Evolutionary conservation across 2,888 invertebrate species (phyloP).

Genomic region (Melinaea marsaeus): DNA sequence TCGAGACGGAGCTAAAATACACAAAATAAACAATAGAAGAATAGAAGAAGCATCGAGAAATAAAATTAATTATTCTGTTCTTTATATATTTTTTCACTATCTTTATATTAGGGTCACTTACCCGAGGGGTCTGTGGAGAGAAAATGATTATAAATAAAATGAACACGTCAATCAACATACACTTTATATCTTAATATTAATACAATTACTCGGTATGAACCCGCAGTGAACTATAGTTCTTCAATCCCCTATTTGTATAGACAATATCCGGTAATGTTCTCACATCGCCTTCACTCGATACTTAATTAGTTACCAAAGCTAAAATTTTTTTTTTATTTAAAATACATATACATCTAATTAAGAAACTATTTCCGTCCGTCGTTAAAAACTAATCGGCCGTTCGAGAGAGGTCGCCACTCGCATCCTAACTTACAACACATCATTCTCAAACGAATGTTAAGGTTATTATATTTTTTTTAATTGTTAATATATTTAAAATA

Average conservation of each 20-base stretch:
- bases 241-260: conserved; percentile 40
- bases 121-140: conserved; percentile 70
- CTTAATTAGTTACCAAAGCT: conserved; percentile 50
- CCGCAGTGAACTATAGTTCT: conserved; percentile 47
- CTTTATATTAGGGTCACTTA: conserved; percentile 60
- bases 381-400: conserved; percentile 37
- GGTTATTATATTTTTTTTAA: conserved; percentile 27
- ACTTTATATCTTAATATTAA: conserved; percentile 76
- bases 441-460: conserved; percentile 29
- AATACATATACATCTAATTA: conserved; percentile 50
- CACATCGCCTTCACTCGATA: conserved; percentile 59
- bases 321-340: conserved; percentile 40
- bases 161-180: conserved; percentile 77
- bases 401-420: conserved; percentile 34
- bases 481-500: conserved; percentile 7
- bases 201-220: conserved; percentile 58
- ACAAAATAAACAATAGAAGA: conserved; percentile 11
- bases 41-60: conserved; percentile 6
- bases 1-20: conserved; percentile 19
- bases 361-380: conserved; percentile 38
- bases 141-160: conserved; percentile 75
- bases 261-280: conserved; percentile 66
- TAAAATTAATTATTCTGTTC: conserved; percentile 7
- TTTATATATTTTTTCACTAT: conserved; percentile 1
- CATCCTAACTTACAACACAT: conserved; percentile 41